Percentiles rank a stretch among this genome's conserved stretches.
Conservation (phyloP, 37 sponge, comb jelly and placozoan species). For the Oopsacas minuta region DNA sequence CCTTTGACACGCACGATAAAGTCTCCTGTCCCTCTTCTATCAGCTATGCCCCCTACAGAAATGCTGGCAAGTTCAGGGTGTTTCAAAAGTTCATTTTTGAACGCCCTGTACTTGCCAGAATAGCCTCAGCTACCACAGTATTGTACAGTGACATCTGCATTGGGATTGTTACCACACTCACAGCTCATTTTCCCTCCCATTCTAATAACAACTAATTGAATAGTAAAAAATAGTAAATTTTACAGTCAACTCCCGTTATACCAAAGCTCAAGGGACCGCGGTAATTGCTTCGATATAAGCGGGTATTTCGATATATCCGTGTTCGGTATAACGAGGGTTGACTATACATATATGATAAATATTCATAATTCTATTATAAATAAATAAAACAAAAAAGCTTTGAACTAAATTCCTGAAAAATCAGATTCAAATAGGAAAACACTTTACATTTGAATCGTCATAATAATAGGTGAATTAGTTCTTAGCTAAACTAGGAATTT, state of each 20-base stretch:
- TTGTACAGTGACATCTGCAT: background rate
- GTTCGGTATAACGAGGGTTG: too few species aligned
- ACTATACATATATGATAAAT: too few species aligned
- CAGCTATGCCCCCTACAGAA: background rate
- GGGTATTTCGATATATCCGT: too few species aligned
- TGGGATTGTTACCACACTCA: too few species aligned
- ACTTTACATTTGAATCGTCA: background rate
- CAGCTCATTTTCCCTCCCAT: too few species aligned
- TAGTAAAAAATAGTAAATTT: too few species aligned
- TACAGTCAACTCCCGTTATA: too few species aligned
- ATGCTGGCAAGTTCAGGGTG: background rate
- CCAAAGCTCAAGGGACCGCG: too few species aligned
- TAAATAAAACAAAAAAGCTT: background rate
- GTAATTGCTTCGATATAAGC: too few species aligned
- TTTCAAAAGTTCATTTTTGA: background rate
- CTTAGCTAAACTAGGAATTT: too few species aligned
- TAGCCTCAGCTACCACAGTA: background rate
- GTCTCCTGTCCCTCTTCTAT: background rate
- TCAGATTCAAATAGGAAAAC: background rate
- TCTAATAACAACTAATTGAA: too few species aligned
- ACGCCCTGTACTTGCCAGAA: background rate
- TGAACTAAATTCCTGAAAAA: background rate
- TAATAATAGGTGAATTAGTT: background rate
- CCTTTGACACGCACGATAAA: background rate
- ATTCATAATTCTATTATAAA: background rate